A percentile compares a stretch with the other conserved stretches of the same genome.
phyloP scores from a whole-genome alignment of 2,797 vertebrate species.

The Chanos chanos region DNA sequence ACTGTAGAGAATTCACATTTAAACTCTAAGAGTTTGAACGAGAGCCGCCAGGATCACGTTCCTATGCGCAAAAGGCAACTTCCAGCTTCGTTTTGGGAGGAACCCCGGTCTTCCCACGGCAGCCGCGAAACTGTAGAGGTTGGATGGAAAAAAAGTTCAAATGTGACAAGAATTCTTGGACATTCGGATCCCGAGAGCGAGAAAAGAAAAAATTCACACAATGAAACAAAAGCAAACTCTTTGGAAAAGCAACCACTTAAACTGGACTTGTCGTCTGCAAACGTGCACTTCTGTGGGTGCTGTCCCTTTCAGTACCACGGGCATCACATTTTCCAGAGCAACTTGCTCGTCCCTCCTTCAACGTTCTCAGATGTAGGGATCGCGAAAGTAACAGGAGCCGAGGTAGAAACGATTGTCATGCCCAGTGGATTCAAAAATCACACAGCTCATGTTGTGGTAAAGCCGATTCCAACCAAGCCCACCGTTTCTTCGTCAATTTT shows the following conservation, averaged over 20 bases:
- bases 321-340: constrained; percentile 78
- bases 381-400: constrained; percentile 65
- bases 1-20: constrained; percentile 39
- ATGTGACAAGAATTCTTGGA: constrained; percentile 35
- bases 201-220: constrained; percentile 51
- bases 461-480: constrained; percentile 96
- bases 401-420: constrained; percentile 59
- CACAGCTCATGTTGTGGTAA: constrained; percentile 85
- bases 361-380: constrained; percentile 68
- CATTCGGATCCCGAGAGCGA: constrained; percentile 39
- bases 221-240: constrained; percentile 55
- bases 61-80: constrained; percentile 97
- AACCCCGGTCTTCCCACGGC: constrained; percentile 78
- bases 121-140: constrained; percentile 49
- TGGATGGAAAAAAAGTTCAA: constrained; percentile 55
- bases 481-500: constrained; percentile 81
- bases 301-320: constrained; percentile 87
- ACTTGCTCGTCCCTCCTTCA: constrained; percentile 68
- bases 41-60: constrained; percentile 74
- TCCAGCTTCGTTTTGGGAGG: constrained; percentile 97
- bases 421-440: constrained; percentile 75
- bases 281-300: constrained; percentile 77
- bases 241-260: constrained; percentile 72
- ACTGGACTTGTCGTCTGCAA: constrained; percentile 65
- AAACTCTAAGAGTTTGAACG: constrained; percentile 54